Base-by-base conservation (phyloP, 2,113 vertebrate genomes). In the Melanerpes aurifrons region DNA sequence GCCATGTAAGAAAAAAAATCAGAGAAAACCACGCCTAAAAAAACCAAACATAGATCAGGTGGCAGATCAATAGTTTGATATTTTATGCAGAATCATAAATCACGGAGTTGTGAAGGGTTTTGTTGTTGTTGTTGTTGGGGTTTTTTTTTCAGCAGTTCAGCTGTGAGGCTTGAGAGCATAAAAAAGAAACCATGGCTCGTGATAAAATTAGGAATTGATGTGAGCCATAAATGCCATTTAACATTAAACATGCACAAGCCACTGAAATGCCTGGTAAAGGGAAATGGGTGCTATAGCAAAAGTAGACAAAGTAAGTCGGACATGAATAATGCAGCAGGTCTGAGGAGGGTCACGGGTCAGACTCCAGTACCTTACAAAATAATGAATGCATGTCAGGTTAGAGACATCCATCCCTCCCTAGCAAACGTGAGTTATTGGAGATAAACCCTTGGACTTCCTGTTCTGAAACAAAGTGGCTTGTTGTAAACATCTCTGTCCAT, bases 251-350 rank as follows among this genome's bases (percentile, higher is more conserved):
- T 78, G 87, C 87, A 93, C 90, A 90, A 40, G 80, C 67, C 88
- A 95, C 87, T n/a, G 37, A 87, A 78, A 86, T 48, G 92, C 93
- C 91, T 96, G 93, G 95, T 75, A 91, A 92, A 79, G 95, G 96
- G 92, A 97, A 97, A 96, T 89, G 79, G 91, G 94, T 32, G 87
- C 97, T 97, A 71, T 77, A 88, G 90, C 81, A 83, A 98, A 98
- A 97, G 96, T 91, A 92, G 80, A 97, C 97, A 97, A 86, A 98
- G 95, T 97, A 81, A 97, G 97, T 93, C 77, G 57, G 95, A 93
- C 40, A 88, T 98, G 98, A 98, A 98, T 97, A 97, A 98, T 98
- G 96, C 96, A 89, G 92, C 89, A 82, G 94, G 95, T 94, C 97
- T 90, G 95, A 94, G 91, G 53, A 73, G 90, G 97, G 98, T 98